A percentile compares a stretch with the other conserved stretches of the same genome.
These are phyloP conservation scores for Enoplosus armatus DNA, from an alignment of 2,797 vertebrate species.

Conservation along the genomic window DNA sequence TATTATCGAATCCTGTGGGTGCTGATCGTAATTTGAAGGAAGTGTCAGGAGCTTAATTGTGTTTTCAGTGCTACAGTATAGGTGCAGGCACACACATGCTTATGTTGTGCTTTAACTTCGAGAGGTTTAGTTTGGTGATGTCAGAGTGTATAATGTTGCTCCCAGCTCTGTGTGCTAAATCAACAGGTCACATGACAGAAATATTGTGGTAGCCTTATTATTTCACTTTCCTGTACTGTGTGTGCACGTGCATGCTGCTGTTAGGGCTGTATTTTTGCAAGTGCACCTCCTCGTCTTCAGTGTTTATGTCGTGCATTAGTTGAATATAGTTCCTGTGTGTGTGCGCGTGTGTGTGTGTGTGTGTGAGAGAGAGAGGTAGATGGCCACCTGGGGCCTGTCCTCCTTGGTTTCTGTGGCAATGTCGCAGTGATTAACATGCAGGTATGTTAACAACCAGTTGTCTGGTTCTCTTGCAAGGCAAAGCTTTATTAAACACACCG, in stretches of 20 bases:
- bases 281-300: slow-evolving; percentile 15
- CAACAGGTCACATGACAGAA: slow-evolving; percentile 3
- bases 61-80: background rate
- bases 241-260: background rate
- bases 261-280: slow-evolving; percentile 15
- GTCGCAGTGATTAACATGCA: slow-evolving; percentile 79
- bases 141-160: background rate
- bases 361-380: slow-evolving; percentile 1
- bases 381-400: slow-evolving; percentile 74
- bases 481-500: slow-evolving; percentile 59
- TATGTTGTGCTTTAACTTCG: background rate
- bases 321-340: slow-evolving; percentile 57
- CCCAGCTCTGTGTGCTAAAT: background rate
- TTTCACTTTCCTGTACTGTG: background rate
- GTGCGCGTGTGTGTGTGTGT: background rate
- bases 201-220: background rate
- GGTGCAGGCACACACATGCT: background rate
- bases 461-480: slow-evolving; percentile 35
- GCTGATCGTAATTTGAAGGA: slow-evolving; percentile 22
- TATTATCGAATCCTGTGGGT: slow-evolving; percentile 46
- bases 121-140: background rate
- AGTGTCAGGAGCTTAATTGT: slow-evolving; percentile 18
- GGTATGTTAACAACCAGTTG: slow-evolving; percentile 63
- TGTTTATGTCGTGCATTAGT: slow-evolving; percentile 43
- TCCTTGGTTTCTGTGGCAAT: slow-evolving; percentile 65